Base-by-base conservation (phyloP, 2,113 vertebrate genomes). In the Nannospalax galili region DNA sequence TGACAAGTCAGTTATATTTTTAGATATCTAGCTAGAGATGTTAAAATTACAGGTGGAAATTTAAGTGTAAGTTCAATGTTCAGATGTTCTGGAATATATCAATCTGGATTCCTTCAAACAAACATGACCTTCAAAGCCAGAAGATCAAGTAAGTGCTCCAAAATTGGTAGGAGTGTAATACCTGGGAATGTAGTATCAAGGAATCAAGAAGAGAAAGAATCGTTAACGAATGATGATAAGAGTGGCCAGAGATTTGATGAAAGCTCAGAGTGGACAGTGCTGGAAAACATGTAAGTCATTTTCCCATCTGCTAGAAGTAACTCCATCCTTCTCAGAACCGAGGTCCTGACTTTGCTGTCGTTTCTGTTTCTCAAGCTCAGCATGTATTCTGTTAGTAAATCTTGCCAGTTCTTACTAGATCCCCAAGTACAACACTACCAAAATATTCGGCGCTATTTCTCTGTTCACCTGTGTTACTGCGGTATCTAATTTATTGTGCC, bases 401-500 rank as follows among this genome's bases (percentile, higher is more conserved):
- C 32, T 70, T 81, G 5, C 22, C n/a, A 72, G 17, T 45, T 85
- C 4, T 56, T 32, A 67, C 9, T 9, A 37, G 14, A 5, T 32
- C 22, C 69, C 16, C 12, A 60, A 7, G 60, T 52, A 22, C 2
- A 12, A 8, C n/a, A n/a, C n/a, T 17, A 19, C n/a, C 2, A 12
- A 19, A 14, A 8, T 35, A 26, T 28, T 48, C 26, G 10, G 22
- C 48, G 42, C 0, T 26, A 37, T 82, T 19, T 4, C 30, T 28
- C 3, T 5, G 30, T 5, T 26, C 19, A 45, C 26, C 11, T 84
- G 60, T 11, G 58, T 64, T 30, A 35, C 58, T 56, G 1, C 10
- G 42, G 17, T 17, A 7, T 0, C 0, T 3, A 17, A 24, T 60
- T 58, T 35, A 1, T 37, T 42, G 9, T 1, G 1, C 26, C 52